Base-by-base conservation (phyloP, 2,797 vertebrate species). In the Phrynocephalus vlangalii region DNA sequence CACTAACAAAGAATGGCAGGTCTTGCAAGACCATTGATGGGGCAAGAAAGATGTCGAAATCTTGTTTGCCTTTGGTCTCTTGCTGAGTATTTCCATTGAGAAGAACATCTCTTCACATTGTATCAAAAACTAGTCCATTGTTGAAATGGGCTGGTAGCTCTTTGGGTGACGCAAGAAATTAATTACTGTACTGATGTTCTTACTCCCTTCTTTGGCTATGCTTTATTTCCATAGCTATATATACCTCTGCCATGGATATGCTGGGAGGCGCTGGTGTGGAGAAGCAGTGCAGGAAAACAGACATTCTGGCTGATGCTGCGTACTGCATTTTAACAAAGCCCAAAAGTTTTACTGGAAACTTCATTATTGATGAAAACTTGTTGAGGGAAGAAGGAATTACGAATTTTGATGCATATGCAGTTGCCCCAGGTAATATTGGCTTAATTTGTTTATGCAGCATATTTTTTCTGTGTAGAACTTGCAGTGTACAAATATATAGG, bases 241-340 rank as follows among this genome's bases (percentile, higher is more conserved):
- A 97, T 85, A 99, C 99, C 0, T 98, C 98, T 72, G 98, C 98
- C 1, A 98, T 98, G 98, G 97, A 99, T 86, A 99, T 99, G 99
- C 89, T 99, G 33, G 98, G 98, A 38, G 99, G 98, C 20, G 88
- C 96, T 0, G 97, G 92, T 2, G 80, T 99, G 1, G 95, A 96
- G 48, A 98, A 97, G 63, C 98, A 98, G 60, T 99, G 98, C 94
- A 97, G 99, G 72, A 99, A 97, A 33, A 96, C 96, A 0, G 98
- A 99, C 86, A 99, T 99, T 90, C 96, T 99, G 78, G 98, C 99
- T 1, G 99, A 99, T 81, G 99, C 99, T 16, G 99, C 99, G 0
- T 99, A 99, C 33, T 96, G 97, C 89, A 94, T 99, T 95, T 96
- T 99, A 89, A 96, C 96, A 89, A 97, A 96, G 83, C 97, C 97